phyloP scores from a whole-genome alignment of 2,888 invertebrate species.

The Drosophila neotestacea region DNA sequence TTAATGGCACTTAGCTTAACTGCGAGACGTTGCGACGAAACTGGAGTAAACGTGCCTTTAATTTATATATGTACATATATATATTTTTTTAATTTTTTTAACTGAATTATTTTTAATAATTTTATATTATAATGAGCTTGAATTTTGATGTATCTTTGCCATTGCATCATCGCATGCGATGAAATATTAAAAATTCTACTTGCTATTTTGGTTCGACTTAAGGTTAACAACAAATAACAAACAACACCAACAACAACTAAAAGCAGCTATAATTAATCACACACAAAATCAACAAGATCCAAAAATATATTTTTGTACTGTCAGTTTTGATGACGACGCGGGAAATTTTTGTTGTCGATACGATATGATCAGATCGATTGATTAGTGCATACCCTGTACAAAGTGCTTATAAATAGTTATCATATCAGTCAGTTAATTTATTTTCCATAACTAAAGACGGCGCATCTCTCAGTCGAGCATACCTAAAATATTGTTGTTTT shows the following conservation, averaged over 20 bases:
- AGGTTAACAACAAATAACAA: slow-evolving; percentile 73
- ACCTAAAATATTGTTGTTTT: background rate
- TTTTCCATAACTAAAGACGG: background rate
- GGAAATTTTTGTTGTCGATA: slow-evolving; percentile 24
- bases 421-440: too few species aligned
- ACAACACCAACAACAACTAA: slow-evolving; percentile 36
- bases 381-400: slow-evolving; percentile 25
- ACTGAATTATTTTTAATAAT: slow-evolving; percentile 70
- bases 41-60: slow-evolving; percentile 78
- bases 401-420: too few species aligned
- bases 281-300: slow-evolving; percentile 64
- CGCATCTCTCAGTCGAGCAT: slow-evolving; percentile 1
- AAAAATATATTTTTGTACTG: slow-evolving; percentile 48
- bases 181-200: slow-evolving; percentile 75
- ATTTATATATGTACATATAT: slow-evolving; percentile 36
- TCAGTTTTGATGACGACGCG: slow-evolving; percentile 56
- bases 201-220: slow-evolving; percentile 73
- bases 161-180: slow-evolving; percentile 73
- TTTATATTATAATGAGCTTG: slow-evolving; percentile 69
- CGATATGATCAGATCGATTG: slow-evolving; percentile 17
- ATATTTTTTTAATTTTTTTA: slow-evolving; percentile 14
- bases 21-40: slow-evolving; percentile 59
- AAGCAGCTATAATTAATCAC: slow-evolving; percentile 57
- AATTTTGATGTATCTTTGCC: slow-evolving; percentile 44
- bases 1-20: slow-evolving; percentile 76